Base-by-base conservation (phyloP, 2,797 vertebrate species). In the Lacerta bilineata region DNA sequence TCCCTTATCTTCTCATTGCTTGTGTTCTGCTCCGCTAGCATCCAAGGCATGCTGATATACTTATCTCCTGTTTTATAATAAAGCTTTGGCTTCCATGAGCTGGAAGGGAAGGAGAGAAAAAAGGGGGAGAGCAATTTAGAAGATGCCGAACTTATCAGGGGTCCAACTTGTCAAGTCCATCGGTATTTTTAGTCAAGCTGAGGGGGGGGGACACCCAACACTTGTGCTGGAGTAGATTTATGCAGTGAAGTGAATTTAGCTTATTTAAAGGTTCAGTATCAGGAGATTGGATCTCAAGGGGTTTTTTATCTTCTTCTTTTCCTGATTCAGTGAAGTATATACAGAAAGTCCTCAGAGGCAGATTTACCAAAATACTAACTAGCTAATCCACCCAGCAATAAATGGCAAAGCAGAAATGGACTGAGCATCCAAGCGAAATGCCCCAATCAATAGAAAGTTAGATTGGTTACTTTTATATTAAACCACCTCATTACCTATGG, bases 61-160 rank as follows among this genome's bases (percentile, higher is more conserved):
- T 97, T 97, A 97, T 97, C 96, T 96, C 90, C 94, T 93, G 93
- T 95, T 96, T 96, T 96, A 95, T 96, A 96, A 97, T 97, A 97
- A 97, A 97, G 95, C 95, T 96, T 94, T 94, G 94, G 94, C 95
- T 95, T 95, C 94, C 89, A 93, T 85, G 85, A 92, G 93, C 84
- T 93, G 91, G 93, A 94, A 91, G 80, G 50, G 64, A 80, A 79
- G 88, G 46, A 59, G 18, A 23, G 85, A 29, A 95, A 94, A 95
- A 94, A 92, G 80, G 82, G 93, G 95, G 92, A 90, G 92, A 92
- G 91, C 0, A 23, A 84, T 82, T 74, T 76, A 66, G 83, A 79
- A 92, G 94, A 94, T 92, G 92, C 91, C 92, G 93, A 96, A 93
- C 84, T 91, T 89, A 92, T 88, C 93, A 95, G 86, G 64, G 88